Base-by-base conservation (phyloP, 2,113 vertebrate species). In the Oncorhynchus gorbuscha region DNA sequence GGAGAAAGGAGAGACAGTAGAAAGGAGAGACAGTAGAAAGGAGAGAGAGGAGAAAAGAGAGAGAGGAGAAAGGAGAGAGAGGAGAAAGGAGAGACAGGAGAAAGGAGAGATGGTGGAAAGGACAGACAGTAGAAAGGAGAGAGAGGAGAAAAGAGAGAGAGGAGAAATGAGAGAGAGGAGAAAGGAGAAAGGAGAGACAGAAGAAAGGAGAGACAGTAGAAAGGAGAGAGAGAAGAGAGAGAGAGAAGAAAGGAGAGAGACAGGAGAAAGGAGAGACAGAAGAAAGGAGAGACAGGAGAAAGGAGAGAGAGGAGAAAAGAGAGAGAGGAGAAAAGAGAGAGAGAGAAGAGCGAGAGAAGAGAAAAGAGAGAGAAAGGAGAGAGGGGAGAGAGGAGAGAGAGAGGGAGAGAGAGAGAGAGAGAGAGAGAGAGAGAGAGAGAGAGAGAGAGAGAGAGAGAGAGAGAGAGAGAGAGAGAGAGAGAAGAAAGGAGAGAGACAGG, bases 291-390 rank as follows among this genome's bases (percentile, higher is more conserved):
- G 32, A 35, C 4, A 32, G 0, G 39, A 78, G 68, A 76, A 75
- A 64, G 9, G 48, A 32, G 30, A 32, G 30, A 32, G 0, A 28
- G 3, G 0, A 78, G 58, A 84, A 73, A 77, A 45, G 61, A 79
- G 66, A 71, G 45, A 61, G 35, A 80, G 68, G 76, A 78, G 76
- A 89, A 83, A 88, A 30, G 76, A 30, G 30, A 30, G 0, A 30
- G 0, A 30, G 30, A 78, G 58, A 84, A 73, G 76, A 45, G 61
- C 78, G 66, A 71, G 45, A 61, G 35, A 80, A 62, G 76, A 78
- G 76, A 89, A 83, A 88, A 30, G 76, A 30, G 30, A 30, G 0
- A 30, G 30, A 30, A 4, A 4, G 4, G 4, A 30, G 4, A 30
- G 4, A 30, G 0, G 1, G 13, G 0, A 77, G 65, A 84, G 72